Base-by-base conservation (phyloP, 2,888 invertebrate species). In the Scaptomyza tumidula region DNA sequence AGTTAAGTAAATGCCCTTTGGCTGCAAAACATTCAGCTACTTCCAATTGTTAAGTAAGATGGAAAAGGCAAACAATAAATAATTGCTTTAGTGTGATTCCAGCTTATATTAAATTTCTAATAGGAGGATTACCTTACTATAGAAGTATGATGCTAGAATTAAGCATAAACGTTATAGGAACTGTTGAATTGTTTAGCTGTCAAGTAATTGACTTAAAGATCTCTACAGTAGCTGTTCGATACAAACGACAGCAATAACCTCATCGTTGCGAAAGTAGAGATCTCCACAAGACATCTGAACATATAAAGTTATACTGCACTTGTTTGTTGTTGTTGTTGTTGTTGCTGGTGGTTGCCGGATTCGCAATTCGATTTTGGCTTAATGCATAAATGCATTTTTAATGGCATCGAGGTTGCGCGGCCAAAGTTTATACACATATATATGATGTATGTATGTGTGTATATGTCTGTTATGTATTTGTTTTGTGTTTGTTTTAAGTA, bases 201-300 rank as follows among this genome's bases (percentile, higher is more conserved):
- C 41, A 41, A 24, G 44, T 44, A 44, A 13, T 24, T 27, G 44
- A 24, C 7, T 45, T 45, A 11, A 24, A 27, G 27, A n/a, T 9
- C 14, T 14, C 2, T 27, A 27, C 52, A 65, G 62, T 58, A 62
- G 59, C 37, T 52, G 49, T 88, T 86, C 79, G 70, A 80, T 83
- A 89, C 86, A 86, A 84, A 78, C 79, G 81, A 89, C 86, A 89
- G 84, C 88, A 89, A 90, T 90, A 89, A 89, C 89, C 19, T 19
- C 19, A 88, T 88, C 86, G 88, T 89, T 88, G 88, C 88, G 78
- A 88, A 80, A 81, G 78, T 85, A 86, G 78, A 82, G n/a, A 86
- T 89, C 89, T 67, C 41, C 73, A 85, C 78, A 75, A 79, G 69
- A 78, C 75, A 63, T 75, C 76, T 77, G 71, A n/a, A 33, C 43